A percentile compares a stretch with the other conserved stretches of the same genome.
Conservation (phyloP, 2,797 vertebrate genomes). For the Hemitrygon akajei region DNA sequence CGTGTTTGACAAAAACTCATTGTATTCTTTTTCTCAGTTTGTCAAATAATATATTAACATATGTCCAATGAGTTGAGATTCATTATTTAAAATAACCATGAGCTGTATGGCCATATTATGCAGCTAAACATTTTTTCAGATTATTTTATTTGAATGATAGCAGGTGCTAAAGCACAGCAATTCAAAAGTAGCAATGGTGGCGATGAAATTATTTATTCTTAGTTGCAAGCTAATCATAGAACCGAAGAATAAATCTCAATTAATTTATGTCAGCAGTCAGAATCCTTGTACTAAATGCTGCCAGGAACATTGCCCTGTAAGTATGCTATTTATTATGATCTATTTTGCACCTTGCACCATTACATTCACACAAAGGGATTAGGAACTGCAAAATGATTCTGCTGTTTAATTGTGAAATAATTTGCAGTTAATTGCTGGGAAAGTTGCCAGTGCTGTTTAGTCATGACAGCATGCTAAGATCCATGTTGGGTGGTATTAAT, state of each 20-base stretch:
- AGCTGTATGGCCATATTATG: background rate
- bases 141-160: background rate
- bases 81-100: background rate
- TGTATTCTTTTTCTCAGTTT: background rate
- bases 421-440: background rate
- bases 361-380: background rate
- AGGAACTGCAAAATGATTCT: background rate
- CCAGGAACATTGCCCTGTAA: background rate
- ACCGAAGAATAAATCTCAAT: background rate
- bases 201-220: background rate
- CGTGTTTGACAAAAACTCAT: no score
- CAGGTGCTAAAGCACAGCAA: background rate
- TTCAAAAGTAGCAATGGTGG: background rate
- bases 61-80: background rate
- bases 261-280: constrained; percentile 5
- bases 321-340: background rate
- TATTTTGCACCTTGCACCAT: background rate
- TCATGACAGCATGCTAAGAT: background rate
- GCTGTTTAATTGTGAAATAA: background rate
- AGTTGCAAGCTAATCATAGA: background rate
- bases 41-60: background rate
- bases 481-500: background rate
- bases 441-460: background rate
- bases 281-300: background rate
- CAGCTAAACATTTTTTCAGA: background rate